A percentile compares a stretch with the other conserved stretches of the same genome.
phyloP scores from a whole-genome alignment of 1,140 invertebrate species.

The Delia radicum region DNA sequence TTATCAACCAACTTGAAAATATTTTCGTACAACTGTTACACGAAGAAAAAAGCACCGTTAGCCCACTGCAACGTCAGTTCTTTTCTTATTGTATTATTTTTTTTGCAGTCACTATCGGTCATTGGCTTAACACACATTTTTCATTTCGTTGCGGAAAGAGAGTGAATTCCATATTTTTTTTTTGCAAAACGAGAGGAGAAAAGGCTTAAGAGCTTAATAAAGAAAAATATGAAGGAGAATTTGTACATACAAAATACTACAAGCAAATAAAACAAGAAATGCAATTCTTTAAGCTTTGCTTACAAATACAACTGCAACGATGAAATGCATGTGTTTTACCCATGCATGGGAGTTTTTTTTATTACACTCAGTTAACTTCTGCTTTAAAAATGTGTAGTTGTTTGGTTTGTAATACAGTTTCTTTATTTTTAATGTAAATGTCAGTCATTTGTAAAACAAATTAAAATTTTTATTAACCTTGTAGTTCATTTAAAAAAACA shows the following conservation, averaged over 20 bases:
- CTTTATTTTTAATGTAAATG: too few species aligned
- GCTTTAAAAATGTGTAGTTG: too few species aligned
- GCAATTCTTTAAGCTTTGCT: background rate
- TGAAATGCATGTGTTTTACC: background rate
- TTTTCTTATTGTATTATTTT: background rate
- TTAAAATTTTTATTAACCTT: too few species aligned
- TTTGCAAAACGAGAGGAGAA: constrained; percentile 11
- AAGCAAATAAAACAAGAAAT: background rate
- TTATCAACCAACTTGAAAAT: background rate
- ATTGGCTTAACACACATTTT: constrained; percentile 56
- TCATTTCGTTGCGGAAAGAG: constrained; percentile 54
- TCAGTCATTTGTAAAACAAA: too few species aligned
- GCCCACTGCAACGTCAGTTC: constrained; percentile 6
- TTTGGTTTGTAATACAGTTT: too few species aligned
- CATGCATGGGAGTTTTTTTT: background rate
- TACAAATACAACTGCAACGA: background rate
- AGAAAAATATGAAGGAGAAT: background rate
- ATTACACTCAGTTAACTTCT: too few species aligned
- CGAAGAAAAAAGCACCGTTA: constrained; percentile 22
- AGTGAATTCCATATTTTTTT: constrained; percentile 39
- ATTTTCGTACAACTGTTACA: constrained; percentile 2
- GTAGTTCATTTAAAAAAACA: too few species aligned
- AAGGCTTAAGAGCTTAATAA: background rate
- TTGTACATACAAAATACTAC: background rate
- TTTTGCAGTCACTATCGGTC: constrained; percentile 50